phyloP scores from a whole-genome alignment of 53 echinoderm and acorn worm genomes.

The Zoroaster sp. region DNA sequence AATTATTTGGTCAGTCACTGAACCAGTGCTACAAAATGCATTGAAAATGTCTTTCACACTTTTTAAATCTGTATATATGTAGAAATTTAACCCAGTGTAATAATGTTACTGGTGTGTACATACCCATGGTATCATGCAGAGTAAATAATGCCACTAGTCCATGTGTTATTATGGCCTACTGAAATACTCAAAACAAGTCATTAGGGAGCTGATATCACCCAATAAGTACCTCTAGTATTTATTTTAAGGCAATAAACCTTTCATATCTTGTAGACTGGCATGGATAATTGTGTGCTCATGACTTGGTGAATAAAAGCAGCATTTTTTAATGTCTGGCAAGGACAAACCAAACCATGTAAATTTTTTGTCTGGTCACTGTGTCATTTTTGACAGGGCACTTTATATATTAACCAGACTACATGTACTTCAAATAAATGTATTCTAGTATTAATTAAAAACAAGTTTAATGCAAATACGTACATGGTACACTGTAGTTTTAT shows the following conservation, averaged over 20 bases:
- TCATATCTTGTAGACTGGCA: constrained; percentile 26
- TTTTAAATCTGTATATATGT: neutral
- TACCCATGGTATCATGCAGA: neutral
- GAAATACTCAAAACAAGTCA: constrained; percentile 7
- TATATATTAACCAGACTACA: neutral
- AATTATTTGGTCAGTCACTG: neutral
- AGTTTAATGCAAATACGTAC: no score
- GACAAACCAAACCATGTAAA: neutral
- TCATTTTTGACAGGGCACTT: neutral
- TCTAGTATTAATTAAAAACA: neutral
- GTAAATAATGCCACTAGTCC: neutral
- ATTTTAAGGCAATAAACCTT: constrained; percentile 27
- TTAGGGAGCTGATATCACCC: neutral
- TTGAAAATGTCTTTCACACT: neutral
- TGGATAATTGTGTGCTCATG: neutral
- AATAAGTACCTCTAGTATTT: constrained; percentile 30
- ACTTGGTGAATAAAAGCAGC: constrained; percentile 28
- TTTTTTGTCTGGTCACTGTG: neutral
- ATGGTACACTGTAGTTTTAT: no score
- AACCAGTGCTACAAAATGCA: neutral
- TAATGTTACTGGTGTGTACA: neutral
- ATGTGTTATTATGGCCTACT: neutral
- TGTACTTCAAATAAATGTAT: neutral
- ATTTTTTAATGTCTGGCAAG: neutral
- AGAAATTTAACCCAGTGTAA: neutral